Conservation (phyloP, 2,113 vertebrate genomes). For the Pluvialis apricaria region DNA sequence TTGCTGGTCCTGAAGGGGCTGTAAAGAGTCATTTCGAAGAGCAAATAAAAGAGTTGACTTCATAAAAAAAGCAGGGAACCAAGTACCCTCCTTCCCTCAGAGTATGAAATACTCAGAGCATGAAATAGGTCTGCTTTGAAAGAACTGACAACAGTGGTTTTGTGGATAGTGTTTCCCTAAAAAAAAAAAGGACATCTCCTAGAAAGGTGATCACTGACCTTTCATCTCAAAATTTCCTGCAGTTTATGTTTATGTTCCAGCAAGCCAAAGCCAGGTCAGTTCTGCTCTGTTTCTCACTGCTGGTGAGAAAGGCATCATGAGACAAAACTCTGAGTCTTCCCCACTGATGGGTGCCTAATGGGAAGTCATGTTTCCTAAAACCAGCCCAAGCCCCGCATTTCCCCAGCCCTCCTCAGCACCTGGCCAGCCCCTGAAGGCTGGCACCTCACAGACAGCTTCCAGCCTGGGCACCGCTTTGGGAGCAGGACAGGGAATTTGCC, state of each 20-base stretch:
- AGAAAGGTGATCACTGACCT: not conserved
- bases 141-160: not conserved
- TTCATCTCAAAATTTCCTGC: not conserved
- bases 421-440: not conserved
- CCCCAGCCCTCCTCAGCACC: no score
- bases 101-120: not conserved
- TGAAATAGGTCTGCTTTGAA: not conserved
- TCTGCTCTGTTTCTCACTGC: not conserved
- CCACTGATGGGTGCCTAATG: no score
- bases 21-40: not conserved
- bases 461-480: not conserved
- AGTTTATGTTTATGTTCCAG: not conserved
- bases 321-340: no score
- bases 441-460: not conserved
- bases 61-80: not conserved
- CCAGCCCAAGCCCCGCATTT: no score
- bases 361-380: not conserved
- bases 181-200: not conserved
- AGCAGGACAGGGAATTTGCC: not conserved
- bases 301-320: no score
- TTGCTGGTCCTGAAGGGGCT: not conserved
- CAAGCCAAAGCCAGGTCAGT: not conserved
- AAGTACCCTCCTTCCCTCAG: not conserved
- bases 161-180: not conserved
- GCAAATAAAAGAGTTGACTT: conserved; percentile 1